Base-by-base conservation (phyloP, 2,113 vertebrate species). In the Typhlomys cinereus region DNA sequence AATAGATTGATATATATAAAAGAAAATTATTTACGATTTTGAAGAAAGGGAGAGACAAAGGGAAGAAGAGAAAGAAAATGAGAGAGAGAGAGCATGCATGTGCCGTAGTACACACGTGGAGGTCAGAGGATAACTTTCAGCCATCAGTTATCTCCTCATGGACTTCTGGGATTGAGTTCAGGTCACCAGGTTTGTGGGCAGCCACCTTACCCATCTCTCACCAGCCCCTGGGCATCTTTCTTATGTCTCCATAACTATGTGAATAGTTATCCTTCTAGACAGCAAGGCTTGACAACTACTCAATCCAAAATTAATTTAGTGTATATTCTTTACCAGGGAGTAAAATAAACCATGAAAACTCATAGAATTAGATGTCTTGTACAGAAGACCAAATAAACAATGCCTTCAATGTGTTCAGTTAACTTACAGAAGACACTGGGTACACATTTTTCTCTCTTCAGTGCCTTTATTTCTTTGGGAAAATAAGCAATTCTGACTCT, bases 371-470 rank as follows among this genome's bases (percentile, higher is more conserved):
- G 66, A 88, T 18, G 44, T 1, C 0, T 59, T 34, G 76, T 20
- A 21, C 14, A 74, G 44, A 59, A 83, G 4, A 66, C 41, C 59
- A n/a, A 70, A n/a, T 48, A 84, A 69, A 75, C 10, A 27, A 46
- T 66, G 44, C 71, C 46, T 95, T 92, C 29, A 88, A 75, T 46
- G 46, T 46, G 50, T 36, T 84, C 66, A 39, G 48, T 75, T 84
- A 80, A 89, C 48, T 66, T 44, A 41, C 7, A 10, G 44, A 89
- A 44, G 15, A 52, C 1, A 46, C 20, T n/a, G n/a, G 44, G 59
- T 15, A 0, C 34, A n/a, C 52, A 50, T 29, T 4, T 64, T 59
- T 75, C 44, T 82, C 80, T 66, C 39, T 18, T 76, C n/a, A n/a
- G 27, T 23, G 29, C 41, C n/a, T 73, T 31, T 27, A 50, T 62